Base-by-base conservation (phyloP, 2,888 invertebrate species). In the Chloromyia formosa region DNA sequence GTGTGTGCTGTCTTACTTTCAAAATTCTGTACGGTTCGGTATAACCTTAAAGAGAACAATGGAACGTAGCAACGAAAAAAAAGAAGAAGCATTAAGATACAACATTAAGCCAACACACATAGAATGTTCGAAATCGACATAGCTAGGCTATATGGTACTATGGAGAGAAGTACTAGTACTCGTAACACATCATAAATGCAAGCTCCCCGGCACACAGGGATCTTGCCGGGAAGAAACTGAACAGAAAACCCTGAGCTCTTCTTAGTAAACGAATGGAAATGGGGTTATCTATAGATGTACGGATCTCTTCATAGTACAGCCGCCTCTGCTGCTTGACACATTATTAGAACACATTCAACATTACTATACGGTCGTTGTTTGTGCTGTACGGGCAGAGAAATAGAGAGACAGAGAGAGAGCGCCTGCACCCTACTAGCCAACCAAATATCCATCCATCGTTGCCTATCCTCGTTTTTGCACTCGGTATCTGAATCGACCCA, bases 291-390 rank as follows among this genome's bases (percentile, higher is more conserved):
- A 71, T 56, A 71, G 56, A 56, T 58, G 20, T 35, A 35, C 54
- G 10, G 56, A n/a, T 20, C 22, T 42, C 66, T 12, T 22, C 49
- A 66, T 49, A 66, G 66, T 20, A 66, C 35, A 66, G 22, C 40
- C 40, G 27, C 3, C 27, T 35, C 27, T 2, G 16, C 71, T 71
- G 71, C 56, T 71, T 71, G 71, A 71, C 71, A 71, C 71, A 71
- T 71, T 71, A 71, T 71, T 71, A 71, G 71, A 71, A 71, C 71
- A 71, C 71, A 27, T 71, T 58, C 71, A 71, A n/a, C 71, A 58
- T 18, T 20, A 27, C 66, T 49, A 5, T 56, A 58, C 71, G 40
- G 56, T n/a, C n/a, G n/a, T n/a, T n/a, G 27, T 35, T 35, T 35
- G 27, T n/a, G n/a, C n/a, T n/a, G n/a, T n/a, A n/a, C n/a, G n/a